phyloP scores from a whole-genome alignment of 2,888 invertebrate species.

The Hydrotaea diabolus region DNA sequence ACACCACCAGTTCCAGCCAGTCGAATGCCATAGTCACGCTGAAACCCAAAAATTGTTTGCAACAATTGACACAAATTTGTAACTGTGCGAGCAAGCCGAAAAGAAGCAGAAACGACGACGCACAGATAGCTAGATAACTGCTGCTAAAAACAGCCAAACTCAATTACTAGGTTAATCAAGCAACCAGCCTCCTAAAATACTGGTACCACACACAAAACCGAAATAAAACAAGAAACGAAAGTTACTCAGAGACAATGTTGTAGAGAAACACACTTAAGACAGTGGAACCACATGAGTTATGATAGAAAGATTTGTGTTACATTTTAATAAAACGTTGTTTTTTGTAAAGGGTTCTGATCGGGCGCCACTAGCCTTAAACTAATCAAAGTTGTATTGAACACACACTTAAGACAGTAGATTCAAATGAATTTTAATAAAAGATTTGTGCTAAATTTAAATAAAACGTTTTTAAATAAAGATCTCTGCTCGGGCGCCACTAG shows the following conservation, averaged over 20 bases:
- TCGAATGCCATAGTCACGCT: neutral
- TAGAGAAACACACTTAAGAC: neutral
- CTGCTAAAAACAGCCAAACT: constrained; percentile 30
- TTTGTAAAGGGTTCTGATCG: too few species aligned
- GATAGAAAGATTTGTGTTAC: too few species aligned
- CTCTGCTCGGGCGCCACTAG: too few species aligned
- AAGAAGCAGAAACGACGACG: constrained; percentile 1
- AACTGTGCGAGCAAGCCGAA: constrained; percentile 17
- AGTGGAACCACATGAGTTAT: neutral
- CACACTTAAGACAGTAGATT: too few species aligned
- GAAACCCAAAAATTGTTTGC: neutral
- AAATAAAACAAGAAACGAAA: too few species aligned
- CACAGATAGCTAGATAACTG: neutral
- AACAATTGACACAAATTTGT: constrained; percentile 51
- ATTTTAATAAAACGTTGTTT: too few species aligned
- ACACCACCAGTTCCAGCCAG: neutral
- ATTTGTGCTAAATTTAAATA: too few species aligned
- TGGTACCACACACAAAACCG: neutral
- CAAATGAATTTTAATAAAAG: neutral
- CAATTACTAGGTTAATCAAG: constrained; percentile 51
- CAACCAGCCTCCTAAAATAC: neutral
- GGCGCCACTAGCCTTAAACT: too few species aligned
- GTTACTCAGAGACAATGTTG: neutral
- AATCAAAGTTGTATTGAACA: neutral
- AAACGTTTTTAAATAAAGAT: too few species aligned